phyloP scores from a whole-genome alignment of 2,113 vertebrate genomes.

The Misgurnus anguillicaudatus region DNA sequence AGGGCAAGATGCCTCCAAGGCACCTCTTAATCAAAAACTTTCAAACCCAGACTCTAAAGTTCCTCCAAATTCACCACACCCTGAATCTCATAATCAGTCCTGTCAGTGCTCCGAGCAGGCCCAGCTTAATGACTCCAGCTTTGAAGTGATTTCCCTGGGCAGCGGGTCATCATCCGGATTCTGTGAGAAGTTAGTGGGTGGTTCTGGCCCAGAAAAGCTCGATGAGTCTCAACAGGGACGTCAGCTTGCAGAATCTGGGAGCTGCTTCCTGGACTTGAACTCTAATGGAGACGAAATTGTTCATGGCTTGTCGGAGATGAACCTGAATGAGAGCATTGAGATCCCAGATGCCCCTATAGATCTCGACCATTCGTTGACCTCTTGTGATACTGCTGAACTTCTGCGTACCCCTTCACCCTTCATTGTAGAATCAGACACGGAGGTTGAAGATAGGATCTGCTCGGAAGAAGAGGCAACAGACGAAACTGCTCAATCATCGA shows the following conservation, averaged over 20 bases:
- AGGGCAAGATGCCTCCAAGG: conserved; percentile 10
- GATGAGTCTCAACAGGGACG: conserved; percentile 47
- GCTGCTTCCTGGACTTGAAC: conserved; percentile 72
- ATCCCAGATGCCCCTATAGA: conserved; percentile 2
- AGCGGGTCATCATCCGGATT: conserved; percentile 76
- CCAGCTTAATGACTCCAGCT: conserved; percentile 61
- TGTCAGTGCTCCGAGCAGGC: conserved; percentile 39
- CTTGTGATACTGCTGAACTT: conserved; percentile 63
- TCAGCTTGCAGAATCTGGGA: conserved; percentile 60
- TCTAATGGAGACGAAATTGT: conserved; percentile 69
- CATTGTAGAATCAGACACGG: conserved; percentile 53
- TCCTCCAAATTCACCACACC: not conserved
- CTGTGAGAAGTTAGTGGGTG: conserved; percentile 68
- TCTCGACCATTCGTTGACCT: conserved; percentile 56
- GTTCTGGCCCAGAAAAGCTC: conserved; percentile 50
- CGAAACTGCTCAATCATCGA: not conserved
- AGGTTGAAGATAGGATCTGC: conserved; percentile 10
- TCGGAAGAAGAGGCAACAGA: not conserved
- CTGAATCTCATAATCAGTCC: conserved; percentile 9
- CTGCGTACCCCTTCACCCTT: conserved; percentile 56
- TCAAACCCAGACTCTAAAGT: not conserved
- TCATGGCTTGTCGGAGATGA: conserved; percentile 68
- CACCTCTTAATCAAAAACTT: not conserved
- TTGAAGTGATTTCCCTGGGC: conserved; percentile 73
- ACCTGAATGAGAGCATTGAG: conserved; percentile 62